Conservation (phyloP, 2,888 invertebrate species). For the Tinea trinotella region DNA sequence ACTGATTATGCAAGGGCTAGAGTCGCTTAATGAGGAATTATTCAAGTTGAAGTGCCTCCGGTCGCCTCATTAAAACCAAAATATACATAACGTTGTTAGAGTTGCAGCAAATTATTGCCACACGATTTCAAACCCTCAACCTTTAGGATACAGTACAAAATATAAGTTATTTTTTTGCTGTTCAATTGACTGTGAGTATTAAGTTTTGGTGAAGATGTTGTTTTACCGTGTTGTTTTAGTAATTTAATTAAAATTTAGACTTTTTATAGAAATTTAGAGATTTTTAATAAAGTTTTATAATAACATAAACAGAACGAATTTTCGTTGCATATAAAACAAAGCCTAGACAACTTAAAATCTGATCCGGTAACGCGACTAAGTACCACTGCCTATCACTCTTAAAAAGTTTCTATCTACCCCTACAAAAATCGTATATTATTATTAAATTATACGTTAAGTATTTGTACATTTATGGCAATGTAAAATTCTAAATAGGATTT, state of each 20-base stretch:
- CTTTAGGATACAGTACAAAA: not conserved
- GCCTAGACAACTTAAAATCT: no score
- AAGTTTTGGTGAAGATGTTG: not conserved
- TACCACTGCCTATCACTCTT: no score
- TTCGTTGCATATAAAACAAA: no score
- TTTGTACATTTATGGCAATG: no score
- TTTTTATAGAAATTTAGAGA: no score
- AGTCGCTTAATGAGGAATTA: slow-evolving; percentile 32
- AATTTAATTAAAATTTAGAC: not conserved
- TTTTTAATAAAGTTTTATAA: no score
- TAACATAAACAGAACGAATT: no score
- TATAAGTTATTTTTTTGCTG: not conserved
- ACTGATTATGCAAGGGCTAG: not conserved
- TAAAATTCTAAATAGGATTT: not conserved
- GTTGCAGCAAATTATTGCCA: not conserved
- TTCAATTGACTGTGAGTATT: not conserved
- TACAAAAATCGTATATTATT: no score
- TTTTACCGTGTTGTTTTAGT: not conserved
- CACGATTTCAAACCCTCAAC: not conserved
- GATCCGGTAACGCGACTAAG: no score
- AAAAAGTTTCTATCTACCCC: no score
- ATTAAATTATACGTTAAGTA: no score
- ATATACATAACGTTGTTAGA: slow-evolving; percentile 7
- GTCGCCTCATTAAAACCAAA: slow-evolving; percentile 30
- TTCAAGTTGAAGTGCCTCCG: slow-evolving; percentile 30